A percentile compares a stretch with the other conserved stretches of the same genome.
Evolutionary conservation across 2,797 vertebrate genomes (phyloP).

Genomic region (Coccyzus lansbergi): DNA sequence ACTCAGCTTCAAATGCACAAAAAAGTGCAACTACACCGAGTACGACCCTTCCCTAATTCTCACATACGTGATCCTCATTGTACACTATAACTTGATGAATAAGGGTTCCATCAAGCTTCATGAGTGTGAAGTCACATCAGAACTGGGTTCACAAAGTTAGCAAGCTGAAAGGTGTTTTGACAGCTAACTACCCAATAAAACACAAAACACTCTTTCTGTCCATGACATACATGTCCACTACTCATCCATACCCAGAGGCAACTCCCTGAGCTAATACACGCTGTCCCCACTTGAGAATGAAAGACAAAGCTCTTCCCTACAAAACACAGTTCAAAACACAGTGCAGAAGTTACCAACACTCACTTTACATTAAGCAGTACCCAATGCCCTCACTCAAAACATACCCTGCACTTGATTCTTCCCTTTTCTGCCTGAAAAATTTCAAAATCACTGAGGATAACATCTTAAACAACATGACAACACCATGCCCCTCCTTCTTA

Average conservation of each 20-base stretch:
- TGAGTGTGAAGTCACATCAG: not conserved
- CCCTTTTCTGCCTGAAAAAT: not conserved
- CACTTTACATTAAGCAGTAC: not conserved
- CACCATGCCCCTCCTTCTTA: not conserved
- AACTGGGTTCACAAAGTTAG: not conserved
- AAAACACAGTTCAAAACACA: not conserved
- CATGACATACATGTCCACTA: not conserved
- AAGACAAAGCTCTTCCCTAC: not conserved
- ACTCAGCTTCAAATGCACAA: not conserved
- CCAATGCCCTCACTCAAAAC: not conserved
- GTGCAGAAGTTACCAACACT: not conserved
- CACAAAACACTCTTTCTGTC: not conserved
- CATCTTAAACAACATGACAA: not conserved
- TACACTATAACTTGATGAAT: not conserved
- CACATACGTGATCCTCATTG: not conserved
- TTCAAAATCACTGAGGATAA: not conserved
- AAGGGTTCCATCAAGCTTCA: not conserved
- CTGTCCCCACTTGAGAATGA: not conserved
- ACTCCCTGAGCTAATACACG: not conserved
- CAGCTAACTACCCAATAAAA: not conserved
- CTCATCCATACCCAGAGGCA: not conserved
- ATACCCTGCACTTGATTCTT: not conserved
- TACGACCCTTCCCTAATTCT: not conserved
- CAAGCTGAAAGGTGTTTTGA: not conserved
- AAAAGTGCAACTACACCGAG: fast-evolving